Evolutionary conservation across 1,140 invertebrate species (phyloP).

Genomic region (Lineus longissimus): DNA sequence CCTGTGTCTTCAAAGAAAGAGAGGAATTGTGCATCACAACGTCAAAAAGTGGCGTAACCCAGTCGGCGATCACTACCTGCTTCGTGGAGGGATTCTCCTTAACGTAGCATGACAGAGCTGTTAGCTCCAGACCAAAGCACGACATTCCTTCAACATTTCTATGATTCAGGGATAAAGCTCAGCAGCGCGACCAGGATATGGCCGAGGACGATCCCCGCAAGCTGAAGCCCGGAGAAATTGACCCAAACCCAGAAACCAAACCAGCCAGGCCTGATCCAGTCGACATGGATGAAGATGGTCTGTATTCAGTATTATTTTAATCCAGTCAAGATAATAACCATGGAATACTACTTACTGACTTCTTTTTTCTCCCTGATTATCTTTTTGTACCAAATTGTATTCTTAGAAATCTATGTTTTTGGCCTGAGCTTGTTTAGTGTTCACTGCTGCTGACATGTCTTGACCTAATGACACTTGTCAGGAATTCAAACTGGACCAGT

Average conservation of each 20-base stretch:
- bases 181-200: constrained; percentile 75
- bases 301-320: constrained; percentile 7
- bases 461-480: too few relatives aligned
- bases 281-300: constrained; percentile 99
- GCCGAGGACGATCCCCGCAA: constrained; percentile 89
- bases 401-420: background rate
- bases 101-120: too few relatives aligned
- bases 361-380: background rate
- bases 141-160: too few relatives aligned
- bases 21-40: too few relatives aligned
- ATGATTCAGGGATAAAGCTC: constrained; percentile 92
- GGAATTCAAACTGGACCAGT: too few relatives aligned
- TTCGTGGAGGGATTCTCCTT: too few relatives aligned
- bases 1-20: too few relatives aligned
- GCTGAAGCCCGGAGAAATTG: constrained; percentile 97
- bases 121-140: too few relatives aligned
- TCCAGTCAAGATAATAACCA: background rate
- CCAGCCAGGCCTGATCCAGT: constrained; percentile 98
- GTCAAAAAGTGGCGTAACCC: too few relatives aligned
- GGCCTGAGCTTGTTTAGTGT: too few relatives aligned
- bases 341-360: background rate
- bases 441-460: too few relatives aligned
- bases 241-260: constrained; percentile 99
- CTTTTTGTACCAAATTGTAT: background rate
- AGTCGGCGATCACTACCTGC: too few relatives aligned